Evolutionary conservation across 1,140 invertebrate species (phyloP).

Genomic region (Lamellibrachia luymesi): DNA sequence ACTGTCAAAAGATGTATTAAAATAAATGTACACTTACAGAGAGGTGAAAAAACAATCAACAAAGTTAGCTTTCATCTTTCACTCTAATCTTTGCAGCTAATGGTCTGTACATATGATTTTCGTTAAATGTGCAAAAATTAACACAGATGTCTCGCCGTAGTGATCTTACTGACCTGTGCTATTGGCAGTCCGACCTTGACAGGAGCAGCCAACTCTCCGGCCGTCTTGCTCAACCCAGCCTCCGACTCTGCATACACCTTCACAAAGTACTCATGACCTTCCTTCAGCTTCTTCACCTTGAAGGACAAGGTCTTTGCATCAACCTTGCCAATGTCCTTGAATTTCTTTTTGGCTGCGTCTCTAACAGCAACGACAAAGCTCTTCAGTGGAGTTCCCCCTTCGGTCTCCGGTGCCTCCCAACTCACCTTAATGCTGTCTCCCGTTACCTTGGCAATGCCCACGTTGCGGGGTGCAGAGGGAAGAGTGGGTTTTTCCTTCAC

Average conservation of each 20-base stretch:
- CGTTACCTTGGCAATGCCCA: constrained; percentile 89
- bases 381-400: constrained; percentile 76
- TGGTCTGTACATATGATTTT: background rate
- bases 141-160: too few relatives aligned
- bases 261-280: constrained; percentile 86
- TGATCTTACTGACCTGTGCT: background rate
- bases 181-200: background rate
- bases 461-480: constrained; percentile 80
- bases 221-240: constrained; percentile 81
- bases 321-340: constrained; percentile 25
- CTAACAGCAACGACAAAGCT: constrained; percentile 22
- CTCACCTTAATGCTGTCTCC: constrained; percentile 83
- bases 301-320: constrained; percentile 22
- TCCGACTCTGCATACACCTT: constrained; percentile 94
- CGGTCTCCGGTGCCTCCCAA: constrained; percentile 88
- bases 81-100: too few relatives aligned
- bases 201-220: background rate
- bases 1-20: too few relatives aligned
- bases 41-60: too few relatives aligned
- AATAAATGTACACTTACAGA: too few relatives aligned
- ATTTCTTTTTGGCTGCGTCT: constrained; percentile 21
- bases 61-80: too few relatives aligned
- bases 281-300: constrained; percentile 25
- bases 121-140: background rate
- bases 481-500: constrained; percentile 35